These are phyloP conservation scores for Nycticorax nycticorax DNA, from an alignment of 2,113 vertebrate genomes.

Conservation along the genomic window DNA sequence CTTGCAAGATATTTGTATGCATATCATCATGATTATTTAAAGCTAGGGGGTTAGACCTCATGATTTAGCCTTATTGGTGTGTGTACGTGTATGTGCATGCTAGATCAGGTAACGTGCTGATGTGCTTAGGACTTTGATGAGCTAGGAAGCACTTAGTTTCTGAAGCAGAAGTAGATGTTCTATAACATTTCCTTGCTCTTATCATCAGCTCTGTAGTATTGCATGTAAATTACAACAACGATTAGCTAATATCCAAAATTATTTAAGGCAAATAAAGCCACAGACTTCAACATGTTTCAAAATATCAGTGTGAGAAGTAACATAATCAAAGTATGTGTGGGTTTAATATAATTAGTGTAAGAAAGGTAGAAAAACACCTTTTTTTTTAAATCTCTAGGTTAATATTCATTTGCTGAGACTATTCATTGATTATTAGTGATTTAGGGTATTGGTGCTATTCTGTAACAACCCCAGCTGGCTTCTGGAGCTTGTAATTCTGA, in stretches of 20 bases:
- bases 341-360: neutral
- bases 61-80: neutral
- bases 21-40: neutral
- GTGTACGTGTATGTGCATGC: fast-evolving
- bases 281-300: neutral
- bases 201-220: neutral
- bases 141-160: neutral
- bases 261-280: neutral
- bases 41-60: neutral
- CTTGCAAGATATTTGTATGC: neutral
- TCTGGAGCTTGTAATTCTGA: neutral
- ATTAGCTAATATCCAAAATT: neutral
- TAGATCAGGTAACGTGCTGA: neutral
- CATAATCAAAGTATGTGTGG: neutral
- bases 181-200: neutral
- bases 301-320: neutral
- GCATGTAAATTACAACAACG: neutral
- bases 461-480: neutral
- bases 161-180: neutral
- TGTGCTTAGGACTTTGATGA: neutral
- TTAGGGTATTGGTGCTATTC: neutral
- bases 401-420: neutral
- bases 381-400: neutral
- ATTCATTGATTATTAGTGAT: neutral
- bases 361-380: neutral